These are phyloP conservation scores for Ictalurus furcatus DNA, from an alignment of 2,113 vertebrate genomes.

Conservation along the genomic window DNA sequence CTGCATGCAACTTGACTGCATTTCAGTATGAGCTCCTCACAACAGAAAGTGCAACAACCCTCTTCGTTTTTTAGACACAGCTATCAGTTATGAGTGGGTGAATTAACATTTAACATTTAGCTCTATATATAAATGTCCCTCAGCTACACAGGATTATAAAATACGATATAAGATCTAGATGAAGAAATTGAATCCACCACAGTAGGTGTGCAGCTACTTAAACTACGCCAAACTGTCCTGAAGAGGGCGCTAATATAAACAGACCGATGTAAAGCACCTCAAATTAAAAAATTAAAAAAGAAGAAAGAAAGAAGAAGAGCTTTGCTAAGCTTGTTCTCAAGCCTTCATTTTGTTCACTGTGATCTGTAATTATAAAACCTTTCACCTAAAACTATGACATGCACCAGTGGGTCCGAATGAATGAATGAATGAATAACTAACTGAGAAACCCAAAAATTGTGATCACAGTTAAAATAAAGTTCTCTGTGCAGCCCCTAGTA, in stretches of 20 bases:
- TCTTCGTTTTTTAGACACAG: not conserved
- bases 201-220: not conserved
- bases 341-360: not conserved
- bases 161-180: not conserved
- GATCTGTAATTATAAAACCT: not conserved
- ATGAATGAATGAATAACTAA: too few relatives aligned
- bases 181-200: not conserved
- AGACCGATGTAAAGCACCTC: not conserved
- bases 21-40: not conserved
- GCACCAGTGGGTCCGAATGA: not conserved
- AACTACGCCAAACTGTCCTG: not conserved
- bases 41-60: not conserved
- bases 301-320: too few relatives aligned
- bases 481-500: not conserved
- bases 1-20: not conserved
- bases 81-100: not conserved
- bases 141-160: not conserved
- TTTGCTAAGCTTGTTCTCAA: not conserved
- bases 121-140: not conserved
- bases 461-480: not conserved
- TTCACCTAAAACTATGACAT: not conserved
- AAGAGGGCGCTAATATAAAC: not conserved
- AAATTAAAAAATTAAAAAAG: too few relatives aligned
- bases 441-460: not conserved
- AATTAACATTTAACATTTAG: too few relatives aligned